Conservation (phyloP, 2,113 vertebrate genomes). For the Alligator sinensis region DNA sequence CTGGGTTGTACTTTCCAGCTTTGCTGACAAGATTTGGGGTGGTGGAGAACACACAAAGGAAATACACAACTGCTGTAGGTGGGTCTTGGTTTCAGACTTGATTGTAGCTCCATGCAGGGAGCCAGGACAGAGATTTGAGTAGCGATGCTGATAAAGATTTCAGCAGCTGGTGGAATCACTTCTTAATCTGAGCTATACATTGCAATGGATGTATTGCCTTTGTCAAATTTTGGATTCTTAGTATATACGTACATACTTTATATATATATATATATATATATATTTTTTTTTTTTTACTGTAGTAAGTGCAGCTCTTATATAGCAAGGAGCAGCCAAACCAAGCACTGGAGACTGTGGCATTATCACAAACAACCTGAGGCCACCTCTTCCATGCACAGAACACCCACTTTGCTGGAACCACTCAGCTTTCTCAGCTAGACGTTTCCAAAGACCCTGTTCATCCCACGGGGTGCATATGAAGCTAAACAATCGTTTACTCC, state of each 20-base stretch:
- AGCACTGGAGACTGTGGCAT: neutral
- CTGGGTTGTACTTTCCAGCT: too few species aligned
- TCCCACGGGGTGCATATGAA: neutral
- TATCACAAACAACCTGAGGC: neutral
- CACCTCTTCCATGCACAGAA: neutral
- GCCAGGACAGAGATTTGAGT: rapidly evolving
- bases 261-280: too few species aligned
- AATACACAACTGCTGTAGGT: neutral
- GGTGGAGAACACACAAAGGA: neutral
- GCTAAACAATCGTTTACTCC: neutral
- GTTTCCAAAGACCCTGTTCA: neutral
- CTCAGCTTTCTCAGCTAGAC: neutral
- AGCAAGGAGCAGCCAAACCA: neutral
- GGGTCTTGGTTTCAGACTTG: neutral
- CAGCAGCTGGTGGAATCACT: neutral
- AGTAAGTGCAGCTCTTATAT: too few species aligned
- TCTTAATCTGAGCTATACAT: too few species aligned
- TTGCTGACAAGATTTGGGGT: neutral
- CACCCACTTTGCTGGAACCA: neutral
- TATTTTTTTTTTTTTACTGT: too few species aligned
- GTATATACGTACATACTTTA: too few species aligned
- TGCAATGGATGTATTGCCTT: too few species aligned
- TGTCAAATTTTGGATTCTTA: too few species aligned
- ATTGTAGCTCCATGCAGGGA: rapidly evolving
- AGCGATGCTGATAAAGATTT: neutral